A percentile compares a stretch with the other conserved stretches of the same genome.
Conservation (phyloP, 2,113 vertebrate genomes). For the Strix uralensis region DNA sequence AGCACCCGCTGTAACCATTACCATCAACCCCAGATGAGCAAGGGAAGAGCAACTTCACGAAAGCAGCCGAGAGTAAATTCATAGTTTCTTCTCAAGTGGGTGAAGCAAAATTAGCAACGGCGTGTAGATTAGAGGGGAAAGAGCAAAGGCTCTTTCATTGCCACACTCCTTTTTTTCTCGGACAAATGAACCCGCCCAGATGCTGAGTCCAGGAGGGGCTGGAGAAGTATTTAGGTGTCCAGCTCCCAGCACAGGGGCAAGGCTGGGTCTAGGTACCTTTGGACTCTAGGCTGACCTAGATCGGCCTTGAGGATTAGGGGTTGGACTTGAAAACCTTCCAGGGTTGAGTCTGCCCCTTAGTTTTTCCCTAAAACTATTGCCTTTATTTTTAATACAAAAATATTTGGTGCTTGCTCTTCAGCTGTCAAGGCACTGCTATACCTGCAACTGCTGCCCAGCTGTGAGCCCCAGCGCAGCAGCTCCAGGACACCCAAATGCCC, state of each 20-base stretch:
- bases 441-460: background rate
- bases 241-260: background rate
- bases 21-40: background rate
- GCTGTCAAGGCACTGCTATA: background rate
- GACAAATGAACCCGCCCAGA: background rate
- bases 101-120: background rate
- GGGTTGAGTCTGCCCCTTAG: accelerated
- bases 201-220: background rate
- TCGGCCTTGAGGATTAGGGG: background rate
- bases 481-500: background rate
- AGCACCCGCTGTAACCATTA: background rate
- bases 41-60: background rate
- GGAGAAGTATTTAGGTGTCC: background rate
- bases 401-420: background rate
- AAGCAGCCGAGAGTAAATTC: background rate
- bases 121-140: background rate
- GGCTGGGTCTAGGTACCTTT: background rate
- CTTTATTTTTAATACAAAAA: background rate
- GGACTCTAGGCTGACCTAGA: background rate
- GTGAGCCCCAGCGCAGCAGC: background rate
- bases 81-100: background rate
- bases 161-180: background rate
- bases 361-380: background rate
- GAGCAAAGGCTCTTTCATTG: background rate
- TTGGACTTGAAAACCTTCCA: background rate